Evolutionary conservation across 2,113 vertebrate species (phyloP), one percentile per base, ranked within the genome.

Genomic region (Tragelaphus imberbis): DNA sequence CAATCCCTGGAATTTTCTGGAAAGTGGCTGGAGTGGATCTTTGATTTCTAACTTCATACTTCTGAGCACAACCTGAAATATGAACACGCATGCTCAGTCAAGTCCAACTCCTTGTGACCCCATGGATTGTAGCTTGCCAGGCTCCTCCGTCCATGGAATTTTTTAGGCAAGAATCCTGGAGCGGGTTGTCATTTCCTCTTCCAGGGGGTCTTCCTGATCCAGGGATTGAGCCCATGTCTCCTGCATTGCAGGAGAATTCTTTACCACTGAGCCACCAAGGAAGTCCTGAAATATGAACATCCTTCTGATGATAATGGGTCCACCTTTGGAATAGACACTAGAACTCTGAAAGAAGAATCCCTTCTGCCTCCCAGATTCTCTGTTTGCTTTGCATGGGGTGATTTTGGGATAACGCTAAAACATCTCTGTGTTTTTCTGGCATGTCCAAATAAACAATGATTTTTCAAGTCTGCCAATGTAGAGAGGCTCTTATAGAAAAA

Each of bases 381-480:
- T 28, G 14, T 86, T 44, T 28, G 63, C 80, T 89, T 89, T 51
- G 11, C 68, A 84, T 58, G 40, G 17, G 85, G 86, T 81, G 68
- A 81, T 61, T 97, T 93, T n/a, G 61, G 80, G 86, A 81, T 55
- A 28, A 55, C 80, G 58, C 51, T 53, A 85, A 90, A 92, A 90
- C 6, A 85, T 85, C 65, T 82, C 58, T 90, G 80, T 93, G 56
- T 81, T 59, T 59, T 81, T 86, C 68, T 93, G 86, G 68, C n/a
- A 28, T 81, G 53, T 71, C 71, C 94, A 95, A 81, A 90, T 92
- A 92, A 91, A 92, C 77, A 77, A 84, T 92, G 58, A 85, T 68
- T 84, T 94, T 96, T 79, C 8, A 10, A 30, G 68, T 58, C 49
- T 89, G 56, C 51, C 16, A 30, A 23, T 47, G 36, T 55, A 90